phyloP scores from a whole-genome alignment of 2,888 invertebrate species.

The Piscicola geometra region DNA sequence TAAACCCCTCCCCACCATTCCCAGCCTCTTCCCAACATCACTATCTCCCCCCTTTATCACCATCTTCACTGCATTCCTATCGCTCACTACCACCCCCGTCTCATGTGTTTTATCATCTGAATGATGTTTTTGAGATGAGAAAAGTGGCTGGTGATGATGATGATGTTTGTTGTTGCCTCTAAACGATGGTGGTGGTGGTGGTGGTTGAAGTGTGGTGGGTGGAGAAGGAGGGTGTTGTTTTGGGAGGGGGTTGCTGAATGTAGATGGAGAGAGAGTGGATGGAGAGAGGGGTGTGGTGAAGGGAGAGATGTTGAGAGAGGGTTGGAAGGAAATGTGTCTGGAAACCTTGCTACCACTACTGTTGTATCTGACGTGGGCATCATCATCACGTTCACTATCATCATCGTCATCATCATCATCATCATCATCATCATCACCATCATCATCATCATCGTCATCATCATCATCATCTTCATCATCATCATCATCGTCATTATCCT shows the following conservation, averaged over 20 bases:
- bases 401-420: slow-evolving; percentile 28
- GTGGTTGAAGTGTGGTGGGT: background rate
- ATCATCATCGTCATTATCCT: slow-evolving; percentile 6
- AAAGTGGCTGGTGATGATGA: too few relatives aligned
- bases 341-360: background rate
- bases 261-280: background rate
- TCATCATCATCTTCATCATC: slow-evolving; percentile 30
- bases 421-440: slow-evolving; percentile 32
- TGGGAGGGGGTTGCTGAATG: background rate
- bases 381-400: background rate
- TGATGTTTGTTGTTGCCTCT: too few relatives aligned
- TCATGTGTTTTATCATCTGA: too few relatives aligned
- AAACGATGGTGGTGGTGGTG: background rate
- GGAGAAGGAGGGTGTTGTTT: background rate
- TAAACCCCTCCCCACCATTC: background rate
- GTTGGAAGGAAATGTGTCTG: background rate
- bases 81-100: too few relatives aligned
- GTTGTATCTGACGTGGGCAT: slow-evolving; percentile 13
- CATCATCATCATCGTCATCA: slow-evolving; percentile 18
- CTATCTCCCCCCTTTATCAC: slow-evolving; percentile 13
- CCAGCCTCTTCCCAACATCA: background rate
- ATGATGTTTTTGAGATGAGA: too few relatives aligned
- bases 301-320: background rate
- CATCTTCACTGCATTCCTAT: background rate
- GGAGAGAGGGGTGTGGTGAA: background rate